Evolutionary conservation across 2,797 vertebrate species (phyloP).

Genomic region (Urocyon cinereoargenteus): DNA sequence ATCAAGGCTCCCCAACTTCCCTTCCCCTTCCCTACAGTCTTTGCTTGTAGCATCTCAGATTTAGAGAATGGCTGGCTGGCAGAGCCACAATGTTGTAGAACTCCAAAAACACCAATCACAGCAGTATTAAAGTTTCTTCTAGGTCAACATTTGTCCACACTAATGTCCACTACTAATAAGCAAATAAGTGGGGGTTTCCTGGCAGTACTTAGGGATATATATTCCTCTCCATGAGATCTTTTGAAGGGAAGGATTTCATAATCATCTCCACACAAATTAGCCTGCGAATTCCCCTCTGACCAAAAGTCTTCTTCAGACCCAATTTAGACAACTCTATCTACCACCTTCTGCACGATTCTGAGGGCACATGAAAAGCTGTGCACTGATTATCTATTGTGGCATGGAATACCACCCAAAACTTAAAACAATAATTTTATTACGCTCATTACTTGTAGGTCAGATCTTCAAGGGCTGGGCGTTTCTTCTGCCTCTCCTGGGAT

Average conservation of each 20-base stretch:
- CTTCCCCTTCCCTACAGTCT: not conserved
- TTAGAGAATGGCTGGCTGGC: not conserved
- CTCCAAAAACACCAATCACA: not conserved
- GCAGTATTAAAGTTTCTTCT: not conserved
- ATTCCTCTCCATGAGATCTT: not conserved
- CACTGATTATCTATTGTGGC: not conserved
- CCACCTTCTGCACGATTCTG: not conserved
- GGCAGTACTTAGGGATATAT: not conserved
- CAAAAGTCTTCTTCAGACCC: not conserved
- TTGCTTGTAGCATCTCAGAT: not conserved
- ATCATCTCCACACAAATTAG: not conserved
- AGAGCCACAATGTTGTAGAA: not conserved
- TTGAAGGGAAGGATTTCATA: not conserved
- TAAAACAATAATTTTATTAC: not conserved
- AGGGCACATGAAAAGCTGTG: not conserved
- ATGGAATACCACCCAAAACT: conserved; percentile 22
- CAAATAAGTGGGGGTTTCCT: not conserved
- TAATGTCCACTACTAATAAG: not conserved
- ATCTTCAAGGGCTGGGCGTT: not conserved
- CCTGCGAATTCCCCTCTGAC: not conserved
- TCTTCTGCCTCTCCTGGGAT: not conserved
- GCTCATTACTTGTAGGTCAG: not conserved
- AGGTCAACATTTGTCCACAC: not conserved
- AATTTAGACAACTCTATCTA: not conserved
- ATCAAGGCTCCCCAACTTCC: not conserved